Evolutionary conservation across 2,113 vertebrate genomes (phyloP).

Genomic region (Pterocles orientalis): DNA sequence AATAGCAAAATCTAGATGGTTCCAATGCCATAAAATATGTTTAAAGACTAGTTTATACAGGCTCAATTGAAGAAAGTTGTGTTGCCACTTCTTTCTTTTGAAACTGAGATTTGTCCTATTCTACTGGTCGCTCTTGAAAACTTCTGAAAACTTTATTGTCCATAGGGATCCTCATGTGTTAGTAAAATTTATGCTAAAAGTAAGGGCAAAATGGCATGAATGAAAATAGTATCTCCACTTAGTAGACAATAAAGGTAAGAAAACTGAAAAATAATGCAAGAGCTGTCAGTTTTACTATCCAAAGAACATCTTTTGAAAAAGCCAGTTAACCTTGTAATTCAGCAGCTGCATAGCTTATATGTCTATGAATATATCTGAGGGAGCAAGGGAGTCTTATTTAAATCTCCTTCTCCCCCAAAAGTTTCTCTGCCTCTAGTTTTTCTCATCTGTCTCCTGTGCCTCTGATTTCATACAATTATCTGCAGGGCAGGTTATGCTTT

Average conservation of each 20-base stretch:
- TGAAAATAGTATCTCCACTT: neutral
- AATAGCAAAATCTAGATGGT: slow-evolving; percentile 1
- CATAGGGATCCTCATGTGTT: neutral
- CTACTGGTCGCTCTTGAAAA: neutral
- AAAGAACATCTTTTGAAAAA: neutral
- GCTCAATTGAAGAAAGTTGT: neutral
- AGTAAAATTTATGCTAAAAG: neutral
- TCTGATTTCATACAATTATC: neutral
- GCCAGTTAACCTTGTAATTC: neutral
- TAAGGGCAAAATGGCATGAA: neutral
- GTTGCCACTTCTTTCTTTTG: slow-evolving; percentile 13
- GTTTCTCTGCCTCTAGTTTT: neutral
- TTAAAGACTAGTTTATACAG: neutral
- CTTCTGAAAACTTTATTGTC: neutral
- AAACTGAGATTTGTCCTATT: neutral
- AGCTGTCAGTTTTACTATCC: neutral
- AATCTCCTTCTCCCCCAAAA: neutral
- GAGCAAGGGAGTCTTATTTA: neutral
- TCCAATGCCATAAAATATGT: neutral
- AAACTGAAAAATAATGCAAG: neutral
- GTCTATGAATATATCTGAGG: neutral
- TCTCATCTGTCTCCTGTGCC: neutral
- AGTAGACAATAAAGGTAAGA: neutral
- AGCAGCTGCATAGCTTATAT: neutral
- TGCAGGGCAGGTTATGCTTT: neutral